Evolutionary conservation across 2,888 invertebrate species (phyloP).

Genomic region (Plagiodera versicolora): DNA sequence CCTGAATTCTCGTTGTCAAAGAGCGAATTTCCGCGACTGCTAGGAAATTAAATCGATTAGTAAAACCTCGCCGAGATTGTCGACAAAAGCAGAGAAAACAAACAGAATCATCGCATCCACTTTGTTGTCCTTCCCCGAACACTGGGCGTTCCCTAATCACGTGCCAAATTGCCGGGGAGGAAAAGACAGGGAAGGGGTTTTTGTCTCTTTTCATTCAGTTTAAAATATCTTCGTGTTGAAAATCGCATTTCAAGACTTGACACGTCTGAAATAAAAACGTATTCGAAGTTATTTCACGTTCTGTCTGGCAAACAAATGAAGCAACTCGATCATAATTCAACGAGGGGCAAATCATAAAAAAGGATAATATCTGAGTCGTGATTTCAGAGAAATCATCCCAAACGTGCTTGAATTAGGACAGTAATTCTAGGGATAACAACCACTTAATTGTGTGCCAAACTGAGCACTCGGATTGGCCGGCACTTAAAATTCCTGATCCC

Average conservation of each 20-base stretch:
- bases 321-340: constrained; percentile 3
- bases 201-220: no score
- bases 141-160: not conserved
- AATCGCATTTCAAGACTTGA: no score
- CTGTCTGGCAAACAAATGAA: no score
- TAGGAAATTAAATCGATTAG: constrained; percentile 23
- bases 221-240: no score
- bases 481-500: constrained; percentile 32
- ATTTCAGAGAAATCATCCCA: constrained; percentile 29
- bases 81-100: not conserved
- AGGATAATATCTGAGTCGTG: constrained; percentile 27
- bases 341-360: no score
- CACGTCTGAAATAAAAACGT: no score
- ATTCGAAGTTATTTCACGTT: no score
- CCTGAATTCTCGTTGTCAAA: no score
- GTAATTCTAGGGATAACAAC: constrained; percentile 33
- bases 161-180: no score
- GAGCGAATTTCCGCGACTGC: no score
- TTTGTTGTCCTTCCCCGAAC: not conserved
- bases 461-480: constrained; percentile 23
- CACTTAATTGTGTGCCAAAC: constrained; percentile 34
- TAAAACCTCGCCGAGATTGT: constrained; percentile 5
- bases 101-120: constrained; percentile 1
- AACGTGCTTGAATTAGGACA: constrained; percentile 33
- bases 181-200: no score